Conservation (phyloP, 1,140 invertebrate genomes). For the Anoplophora glabripennis region DNA sequence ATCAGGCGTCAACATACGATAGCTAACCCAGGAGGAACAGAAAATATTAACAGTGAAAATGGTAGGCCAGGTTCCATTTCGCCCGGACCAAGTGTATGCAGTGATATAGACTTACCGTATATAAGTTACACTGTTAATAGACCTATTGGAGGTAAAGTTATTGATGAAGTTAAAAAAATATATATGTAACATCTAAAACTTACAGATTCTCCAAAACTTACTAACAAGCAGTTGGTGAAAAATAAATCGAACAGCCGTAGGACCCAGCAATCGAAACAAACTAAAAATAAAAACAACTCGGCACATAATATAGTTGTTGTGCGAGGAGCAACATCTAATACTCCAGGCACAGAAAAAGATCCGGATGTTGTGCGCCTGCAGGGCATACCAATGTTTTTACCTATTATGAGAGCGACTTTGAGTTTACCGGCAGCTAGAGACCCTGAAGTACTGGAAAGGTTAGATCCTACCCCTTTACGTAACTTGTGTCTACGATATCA, state of each 20-base stretch:
- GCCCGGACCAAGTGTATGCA: constrained; percentile 83
- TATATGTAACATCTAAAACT: constrained; percentile 19
- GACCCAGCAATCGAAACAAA: constrained; percentile 35
- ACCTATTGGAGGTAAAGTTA: constrained; percentile 73
- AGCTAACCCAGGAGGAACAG: constrained; percentile 50
- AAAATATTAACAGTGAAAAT: constrained; percentile 45
- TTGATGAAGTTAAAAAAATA: constrained; percentile 7
- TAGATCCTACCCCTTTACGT: constrained; percentile 62
- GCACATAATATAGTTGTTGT: constrained; percentile 79
- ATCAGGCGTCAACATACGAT: constrained; percentile 58
- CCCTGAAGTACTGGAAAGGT: constrained; percentile 81
- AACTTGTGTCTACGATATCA: constrained; percentile 69
- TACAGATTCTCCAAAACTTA: constrained; percentile 72
- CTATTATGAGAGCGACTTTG: constrained; percentile 86
- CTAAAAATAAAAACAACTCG: constrained; percentile 34
- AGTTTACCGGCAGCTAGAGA: constrained; percentile 83
- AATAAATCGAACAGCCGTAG: constrained; percentile 36
- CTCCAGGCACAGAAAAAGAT: constrained; percentile 68
- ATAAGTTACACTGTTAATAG: constrained; percentile 91
- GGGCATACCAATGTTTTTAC: constrained; percentile 87
- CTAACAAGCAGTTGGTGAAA: constrained; percentile 54
- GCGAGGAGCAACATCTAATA: constrained; percentile 63
- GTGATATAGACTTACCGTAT: constrained; percentile 87
- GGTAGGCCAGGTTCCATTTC: constrained; percentile 67
- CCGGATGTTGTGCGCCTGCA: constrained; percentile 75